A percentile compares a stretch with the other conserved stretches of the same genome.
phyloP scores from a whole-genome alignment of 1,140 invertebrate species.

The Brachionus calyciflorus region DNA sequence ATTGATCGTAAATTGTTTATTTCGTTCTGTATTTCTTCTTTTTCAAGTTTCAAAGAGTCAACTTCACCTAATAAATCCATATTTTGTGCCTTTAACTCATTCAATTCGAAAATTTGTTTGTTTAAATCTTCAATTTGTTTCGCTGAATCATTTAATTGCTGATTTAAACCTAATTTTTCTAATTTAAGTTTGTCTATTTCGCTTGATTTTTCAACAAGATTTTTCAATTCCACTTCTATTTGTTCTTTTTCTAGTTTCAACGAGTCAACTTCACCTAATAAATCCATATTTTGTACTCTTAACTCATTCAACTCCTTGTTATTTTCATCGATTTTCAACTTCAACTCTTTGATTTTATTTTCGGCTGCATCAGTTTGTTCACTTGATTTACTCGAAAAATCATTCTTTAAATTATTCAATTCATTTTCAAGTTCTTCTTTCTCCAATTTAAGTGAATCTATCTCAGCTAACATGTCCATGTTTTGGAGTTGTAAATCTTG shows the following conservation, averaged over 20 bases:
- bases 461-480: neutral
- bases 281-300: constrained; percentile 25
- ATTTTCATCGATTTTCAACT: neutral
- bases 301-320: neutral
- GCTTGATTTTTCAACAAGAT: neutral
- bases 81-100: neutral
- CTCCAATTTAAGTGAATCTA: constrained; percentile 3
- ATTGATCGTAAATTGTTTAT: neutral
- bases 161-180: neutral
- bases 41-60: neutral
- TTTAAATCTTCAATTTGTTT: neutral
- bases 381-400: neutral
- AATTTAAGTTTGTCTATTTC: neutral
- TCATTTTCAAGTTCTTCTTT: constrained; percentile 26
- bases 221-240: neutral
- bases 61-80: constrained; percentile 8
- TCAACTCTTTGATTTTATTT: neutral
- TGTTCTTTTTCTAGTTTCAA: constrained; percentile 16
- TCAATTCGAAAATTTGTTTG: neutral
- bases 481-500: constrained; percentile 31
- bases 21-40: neutral
- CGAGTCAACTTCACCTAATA: constrained; percentile 15
- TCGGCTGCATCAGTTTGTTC: too few relatives aligned
- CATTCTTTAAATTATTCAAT: neutral
- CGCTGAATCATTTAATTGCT: neutral